These are phyloP conservation scores for Calycopis cecrops DNA, from an alignment of 1,140 invertebrate genomes.

Conservation along the genomic window DNA sequence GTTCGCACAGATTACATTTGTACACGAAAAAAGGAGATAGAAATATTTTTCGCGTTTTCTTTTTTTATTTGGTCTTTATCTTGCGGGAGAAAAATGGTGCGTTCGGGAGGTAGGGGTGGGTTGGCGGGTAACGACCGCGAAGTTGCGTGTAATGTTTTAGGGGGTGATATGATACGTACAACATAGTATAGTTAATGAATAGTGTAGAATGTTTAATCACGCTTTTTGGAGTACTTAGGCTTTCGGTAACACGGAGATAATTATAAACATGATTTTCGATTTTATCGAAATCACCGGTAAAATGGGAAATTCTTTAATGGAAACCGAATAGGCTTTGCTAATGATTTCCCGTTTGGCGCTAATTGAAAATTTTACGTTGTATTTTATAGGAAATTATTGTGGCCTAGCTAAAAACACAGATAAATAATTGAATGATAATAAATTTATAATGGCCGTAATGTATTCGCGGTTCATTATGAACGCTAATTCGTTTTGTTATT, in stretches of 20 bases:
- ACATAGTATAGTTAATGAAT: slow-evolving; percentile 62
- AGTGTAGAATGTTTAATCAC: slow-evolving; percentile 72
- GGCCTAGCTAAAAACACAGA: slow-evolving; percentile 19
- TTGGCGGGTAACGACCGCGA: slow-evolving; percentile 37
- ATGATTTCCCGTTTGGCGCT: slow-evolving; percentile 30
- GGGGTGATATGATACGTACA: slow-evolving; percentile 43
- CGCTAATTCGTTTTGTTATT: not conserved
- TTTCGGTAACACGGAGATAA: slow-evolving; percentile 56
- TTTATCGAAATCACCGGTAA: slow-evolving; percentile 49
- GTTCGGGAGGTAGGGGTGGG: slow-evolving; percentile 40
- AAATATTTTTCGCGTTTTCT: slow-evolving; percentile 71
- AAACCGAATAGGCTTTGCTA: slow-evolving; percentile 32
- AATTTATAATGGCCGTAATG: slow-evolving; percentile 3
- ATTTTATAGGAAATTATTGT: slow-evolving; percentile 28
- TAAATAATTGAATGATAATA: slow-evolving; percentile 16
- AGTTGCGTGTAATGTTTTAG: slow-evolving; percentile 67
- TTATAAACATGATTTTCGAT: slow-evolving; percentile 58
- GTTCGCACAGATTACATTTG: slow-evolving; percentile 41
- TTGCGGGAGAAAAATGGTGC: slow-evolving; percentile 66
- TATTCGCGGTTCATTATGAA: slow-evolving; percentile 1
- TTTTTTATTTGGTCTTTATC: slow-evolving; percentile 74
- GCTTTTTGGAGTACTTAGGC: slow-evolving; percentile 69
- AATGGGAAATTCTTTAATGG: slow-evolving; percentile 42
- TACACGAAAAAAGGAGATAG: slow-evolving; percentile 41
- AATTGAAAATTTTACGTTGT: slow-evolving; percentile 30